Percentiles rank a stretch among this genome's conserved stretches.
phyloP scores from a whole-genome alignment of 2,888 invertebrate species.

The Trichopria drosophilae region DNA sequence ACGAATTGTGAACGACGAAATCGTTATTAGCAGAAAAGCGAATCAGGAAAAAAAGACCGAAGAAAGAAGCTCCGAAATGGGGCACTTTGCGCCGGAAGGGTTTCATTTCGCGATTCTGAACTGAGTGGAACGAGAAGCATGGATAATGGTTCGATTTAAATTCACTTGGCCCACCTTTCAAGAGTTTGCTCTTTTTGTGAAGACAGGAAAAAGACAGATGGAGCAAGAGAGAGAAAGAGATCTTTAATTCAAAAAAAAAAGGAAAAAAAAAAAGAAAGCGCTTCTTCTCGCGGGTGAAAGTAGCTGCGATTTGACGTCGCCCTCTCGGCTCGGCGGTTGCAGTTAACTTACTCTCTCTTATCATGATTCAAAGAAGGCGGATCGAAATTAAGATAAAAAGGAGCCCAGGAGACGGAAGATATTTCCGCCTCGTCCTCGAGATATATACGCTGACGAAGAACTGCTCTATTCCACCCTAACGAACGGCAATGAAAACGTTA shows the following conservation, averaged over 20 bases:
- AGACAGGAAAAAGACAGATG: constrained; percentile 6
- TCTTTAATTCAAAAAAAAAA: constrained; percentile 21
- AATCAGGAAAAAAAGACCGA: constrained; percentile 4
- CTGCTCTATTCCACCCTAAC: too few species aligned
- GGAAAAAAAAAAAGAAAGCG: background rate
- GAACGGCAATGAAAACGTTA: too few species aligned
- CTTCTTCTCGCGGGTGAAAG: constrained; percentile 1
- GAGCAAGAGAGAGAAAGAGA: too few species aligned
- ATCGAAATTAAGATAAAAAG: constrained; percentile 22
- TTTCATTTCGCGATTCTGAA: constrained; percentile 24
- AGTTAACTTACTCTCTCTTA: constrained; percentile 12
- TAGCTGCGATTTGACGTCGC: constrained; percentile 17
- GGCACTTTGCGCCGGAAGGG: constrained; percentile 22
- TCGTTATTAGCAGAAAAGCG: background rate
- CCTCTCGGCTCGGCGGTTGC: too few species aligned
- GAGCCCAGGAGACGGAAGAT: background rate
- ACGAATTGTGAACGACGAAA: background rate
- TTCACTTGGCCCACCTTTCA: constrained; percentile 28
- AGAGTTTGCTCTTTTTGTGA: constrained; percentile 22
- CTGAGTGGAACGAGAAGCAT: constrained; percentile 15
- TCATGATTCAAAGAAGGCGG: constrained; percentile 12
- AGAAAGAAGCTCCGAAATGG: constrained; percentile 5
- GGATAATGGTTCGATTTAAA: constrained; percentile 33
- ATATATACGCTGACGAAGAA: constrained; percentile 13
- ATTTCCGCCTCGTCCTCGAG: constrained; percentile 6